phyloP scores from a whole-genome alignment of 2,797 vertebrate species.

The Clarias pachynema region DNA sequence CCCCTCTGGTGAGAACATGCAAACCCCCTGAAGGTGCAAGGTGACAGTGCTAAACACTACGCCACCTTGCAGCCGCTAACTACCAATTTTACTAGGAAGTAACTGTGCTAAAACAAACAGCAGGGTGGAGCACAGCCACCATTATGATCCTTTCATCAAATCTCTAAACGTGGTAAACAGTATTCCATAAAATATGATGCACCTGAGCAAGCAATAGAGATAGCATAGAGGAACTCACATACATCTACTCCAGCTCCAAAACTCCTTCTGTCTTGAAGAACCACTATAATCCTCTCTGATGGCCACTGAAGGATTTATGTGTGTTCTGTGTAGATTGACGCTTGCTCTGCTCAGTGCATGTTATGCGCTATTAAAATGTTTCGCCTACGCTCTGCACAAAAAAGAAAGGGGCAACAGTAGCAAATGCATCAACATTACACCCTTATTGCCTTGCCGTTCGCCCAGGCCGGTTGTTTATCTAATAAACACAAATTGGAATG shows the following conservation, averaged over 20 bases:
- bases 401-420: background rate
- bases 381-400: background rate
- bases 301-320: background rate
- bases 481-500: slow-evolving; percentile 21
- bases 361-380: slow-evolving; percentile 14
- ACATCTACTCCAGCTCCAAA: slow-evolving; percentile 8
- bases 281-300: slow-evolving; percentile 16
- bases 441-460: slow-evolving; percentile 13
- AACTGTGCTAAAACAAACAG: background rate
- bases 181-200: slow-evolving; percentile 44
- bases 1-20: too few species aligned
- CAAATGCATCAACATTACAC: background rate
- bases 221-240: background rate
- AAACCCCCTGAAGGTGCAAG: too few species aligned
- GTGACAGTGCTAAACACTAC: too few species aligned
- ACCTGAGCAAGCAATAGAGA: slow-evolving; percentile 30
- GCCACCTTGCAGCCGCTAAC: background rate
- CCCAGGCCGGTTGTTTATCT: slow-evolving; percentile 9
- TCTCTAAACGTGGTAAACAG: slow-evolving; percentile 35
- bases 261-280: background rate
- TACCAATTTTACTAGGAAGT: background rate
- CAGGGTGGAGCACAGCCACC: slow-evolving; percentile 1
- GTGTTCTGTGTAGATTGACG: background rate
- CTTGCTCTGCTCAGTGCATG: background rate
- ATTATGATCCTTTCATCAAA: background rate